Percentiles rank a stretch among this genome's conserved stretches.
Conservation (phyloP, 2,797 vertebrate genomes). For the Nothura maculosa region DNA sequence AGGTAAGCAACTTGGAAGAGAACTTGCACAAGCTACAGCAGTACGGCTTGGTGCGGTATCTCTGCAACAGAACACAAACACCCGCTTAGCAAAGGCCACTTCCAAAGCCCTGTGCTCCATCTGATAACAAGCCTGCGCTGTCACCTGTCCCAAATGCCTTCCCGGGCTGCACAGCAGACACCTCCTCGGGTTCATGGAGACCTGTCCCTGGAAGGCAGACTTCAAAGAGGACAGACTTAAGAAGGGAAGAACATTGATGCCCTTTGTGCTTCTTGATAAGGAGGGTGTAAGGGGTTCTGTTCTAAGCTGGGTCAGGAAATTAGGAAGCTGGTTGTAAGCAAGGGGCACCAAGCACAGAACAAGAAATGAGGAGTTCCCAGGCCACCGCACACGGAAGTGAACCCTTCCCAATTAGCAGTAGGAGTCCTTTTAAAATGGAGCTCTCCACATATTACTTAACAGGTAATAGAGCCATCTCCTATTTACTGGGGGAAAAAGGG, state of each 20-base stretch:
- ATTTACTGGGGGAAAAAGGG: background rate
- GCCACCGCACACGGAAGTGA: background rate
- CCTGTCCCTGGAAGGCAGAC: background rate
- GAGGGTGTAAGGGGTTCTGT: background rate
- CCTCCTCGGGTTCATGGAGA: background rate
- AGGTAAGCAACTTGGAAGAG: conserved; percentile 89
- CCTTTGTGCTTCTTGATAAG: background rate
- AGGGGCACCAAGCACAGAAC: background rate
- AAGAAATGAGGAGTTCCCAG: background rate
- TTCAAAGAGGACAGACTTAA: background rate
- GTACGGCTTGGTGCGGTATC: conserved; percentile 91
- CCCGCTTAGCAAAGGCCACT: conserved; percentile 17
- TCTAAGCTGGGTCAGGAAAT: background rate
- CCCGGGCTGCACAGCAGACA: background rate
- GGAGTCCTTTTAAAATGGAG: background rate
- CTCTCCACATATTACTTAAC: background rate
- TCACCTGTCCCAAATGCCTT: background rate
- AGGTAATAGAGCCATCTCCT: background rate
- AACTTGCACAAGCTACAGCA: conserved; percentile 96
- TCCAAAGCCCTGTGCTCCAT: background rate
- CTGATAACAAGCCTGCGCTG: background rate
- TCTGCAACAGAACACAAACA: conserved; percentile 81
- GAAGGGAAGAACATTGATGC: background rate
- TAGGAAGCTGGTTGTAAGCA: background rate
- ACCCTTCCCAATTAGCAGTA: background rate